Base-by-base conservation (phyloP, 2,797 vertebrate genomes). In the Synaphobranchus kaupii region DNA sequence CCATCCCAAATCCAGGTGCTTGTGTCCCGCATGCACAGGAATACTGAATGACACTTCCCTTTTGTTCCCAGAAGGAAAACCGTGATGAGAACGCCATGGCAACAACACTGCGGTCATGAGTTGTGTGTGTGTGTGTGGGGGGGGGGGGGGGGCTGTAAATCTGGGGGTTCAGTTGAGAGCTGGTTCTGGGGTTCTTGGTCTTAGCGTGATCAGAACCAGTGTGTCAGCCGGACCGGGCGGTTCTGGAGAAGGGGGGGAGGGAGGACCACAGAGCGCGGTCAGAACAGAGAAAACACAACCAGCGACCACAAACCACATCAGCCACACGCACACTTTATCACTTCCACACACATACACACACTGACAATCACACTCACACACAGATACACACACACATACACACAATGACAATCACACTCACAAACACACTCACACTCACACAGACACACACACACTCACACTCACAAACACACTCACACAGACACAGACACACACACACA, bases 61-160 rank as follows among this genome's bases (percentile, higher is more conserved):
- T 99, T 95, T 98, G 96, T 92, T 99, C 97, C 98, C 98, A 99
- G 96, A 99, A 99, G 84, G 98, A 98, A 95, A 99, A 99, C 91
- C 97, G 97, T 86, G 98, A 98, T 90, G 97, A 98, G 94, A 99
- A 99, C 85, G 98, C 98, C 98, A 99, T 99, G 96, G 90, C 86
- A 89, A 92, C 50, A 83, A 87, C 89, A 86, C 93, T 92, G 91
- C 90, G 91, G 92, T 96, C 96, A 96, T 96, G 95, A 94, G 92
- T 20, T 39, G 71, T 20, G 31, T 3, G n/a, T n/a, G n/a, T 34
- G 73, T 6, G 39, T 2, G 6, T 5, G 44, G 12, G 76, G 17
- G 76, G 15, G 1, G 39, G 20, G 44, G 76, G 2, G 44, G 39
- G 20, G 44, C 17, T 22, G 39, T 25, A 80, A 20, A n/a, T 80